Evolutionary conservation across 2,888 invertebrate genomes (phyloP).

Genomic region (Boloria euphrosyne): DNA sequence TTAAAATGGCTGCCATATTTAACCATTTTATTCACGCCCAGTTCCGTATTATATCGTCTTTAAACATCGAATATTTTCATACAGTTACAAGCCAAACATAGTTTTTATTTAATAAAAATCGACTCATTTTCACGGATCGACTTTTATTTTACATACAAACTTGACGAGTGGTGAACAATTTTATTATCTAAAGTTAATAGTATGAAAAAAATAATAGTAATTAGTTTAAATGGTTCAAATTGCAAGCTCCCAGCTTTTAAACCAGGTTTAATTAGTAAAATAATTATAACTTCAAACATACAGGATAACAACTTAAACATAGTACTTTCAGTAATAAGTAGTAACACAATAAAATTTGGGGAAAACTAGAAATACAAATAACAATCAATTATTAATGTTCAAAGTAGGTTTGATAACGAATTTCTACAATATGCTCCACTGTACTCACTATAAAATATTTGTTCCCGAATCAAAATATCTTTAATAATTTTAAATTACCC

Average conservation of each 20-base stretch:
- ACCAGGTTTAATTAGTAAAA: no score
- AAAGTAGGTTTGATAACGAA: no score
- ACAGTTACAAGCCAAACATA: slow-evolving; percentile 6
- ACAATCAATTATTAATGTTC: no score
- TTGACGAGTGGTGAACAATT: not conserved
- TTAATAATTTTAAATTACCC: no score
- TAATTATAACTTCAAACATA: no score
- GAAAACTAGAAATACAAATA: no score
- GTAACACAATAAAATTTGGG: no score
- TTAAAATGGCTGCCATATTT: slow-evolving; percentile 5
- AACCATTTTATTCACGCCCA: slow-evolving; percentile 11
- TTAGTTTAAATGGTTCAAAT: slow-evolving; percentile 4
- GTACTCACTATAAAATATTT: no score
- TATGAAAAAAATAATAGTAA: slow-evolving; percentile 6
- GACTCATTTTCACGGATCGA: slow-evolving; percentile 2
- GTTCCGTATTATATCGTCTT: not conserved
- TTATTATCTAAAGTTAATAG: slow-evolving; percentile 6
- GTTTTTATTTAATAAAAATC: slow-evolving; percentile 1
- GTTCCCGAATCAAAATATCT: no score
- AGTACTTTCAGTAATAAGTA: no score
- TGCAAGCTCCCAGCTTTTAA: not conserved
- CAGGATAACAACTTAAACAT: no score
- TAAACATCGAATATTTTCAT: slow-evolving; percentile 4
- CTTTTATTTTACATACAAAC: slow-evolving; percentile 15
- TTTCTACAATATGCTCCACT: no score